Evolutionary conservation across 2,888 invertebrate species (phyloP).

Genomic region (Cistogaster globosa): DNA sequence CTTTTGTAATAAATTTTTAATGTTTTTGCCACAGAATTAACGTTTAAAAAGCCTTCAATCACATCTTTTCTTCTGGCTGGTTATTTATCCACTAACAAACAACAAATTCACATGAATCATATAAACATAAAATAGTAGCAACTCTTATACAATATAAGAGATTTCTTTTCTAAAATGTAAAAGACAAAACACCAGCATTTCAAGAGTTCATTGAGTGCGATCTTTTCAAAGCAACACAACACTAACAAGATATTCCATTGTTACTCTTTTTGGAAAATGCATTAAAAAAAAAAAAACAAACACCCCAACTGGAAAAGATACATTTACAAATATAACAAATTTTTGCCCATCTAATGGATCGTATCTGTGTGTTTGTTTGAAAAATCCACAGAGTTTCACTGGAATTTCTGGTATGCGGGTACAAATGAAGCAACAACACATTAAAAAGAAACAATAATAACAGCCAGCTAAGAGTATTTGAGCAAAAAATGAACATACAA

Average conservation of each 20-base stretch:
- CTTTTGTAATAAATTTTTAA: no score
- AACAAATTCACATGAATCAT: neutral
- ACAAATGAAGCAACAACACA: slow-evolving; percentile 35
- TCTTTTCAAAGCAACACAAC: neutral
- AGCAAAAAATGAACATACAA: slow-evolving; percentile 5
- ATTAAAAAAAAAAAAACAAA: neutral
- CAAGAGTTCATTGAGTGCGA: neutral
- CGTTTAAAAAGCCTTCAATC: neutral
- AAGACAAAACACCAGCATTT: neutral
- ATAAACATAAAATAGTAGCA: neutral
- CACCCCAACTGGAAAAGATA: slow-evolving; percentile 43
- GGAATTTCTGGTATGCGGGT: slow-evolving; percentile 72
- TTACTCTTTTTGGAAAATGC: neutral
- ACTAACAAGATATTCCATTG: neutral
- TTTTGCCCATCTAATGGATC: neutral
- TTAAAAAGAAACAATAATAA: slow-evolving; percentile 1
- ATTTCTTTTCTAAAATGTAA: neutral
- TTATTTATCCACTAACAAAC: neutral
- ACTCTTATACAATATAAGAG: slow-evolving; percentile 4
- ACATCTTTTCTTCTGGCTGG: neutral
- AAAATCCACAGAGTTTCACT: slow-evolving; percentile 62
- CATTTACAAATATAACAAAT: neutral
- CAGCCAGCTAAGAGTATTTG: slow-evolving; percentile 1
- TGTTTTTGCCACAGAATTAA: neutral
- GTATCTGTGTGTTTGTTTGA: neutral